Evolutionary conservation across 2,888 invertebrate genomes (phyloP).

Genomic region (Parnassius smintheus): DNA sequence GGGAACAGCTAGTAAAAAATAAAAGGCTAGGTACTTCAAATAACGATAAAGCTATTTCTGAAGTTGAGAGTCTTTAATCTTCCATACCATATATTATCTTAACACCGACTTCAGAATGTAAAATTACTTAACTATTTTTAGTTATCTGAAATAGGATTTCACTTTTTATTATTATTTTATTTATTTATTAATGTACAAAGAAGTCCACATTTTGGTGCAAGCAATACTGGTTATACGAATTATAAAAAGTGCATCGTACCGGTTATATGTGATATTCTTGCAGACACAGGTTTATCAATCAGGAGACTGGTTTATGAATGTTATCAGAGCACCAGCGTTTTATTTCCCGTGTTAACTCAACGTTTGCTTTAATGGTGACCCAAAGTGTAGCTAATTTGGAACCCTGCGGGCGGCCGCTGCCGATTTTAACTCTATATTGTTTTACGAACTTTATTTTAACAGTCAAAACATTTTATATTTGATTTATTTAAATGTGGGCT

Average conservation of each 20-base stretch:
- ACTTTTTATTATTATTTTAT: too few species aligned
- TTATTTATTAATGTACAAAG: too few species aligned
- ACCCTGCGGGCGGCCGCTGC: slow-evolving; percentile 65
- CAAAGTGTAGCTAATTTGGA: slow-evolving; percentile 44
- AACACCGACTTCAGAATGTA: too few species aligned
- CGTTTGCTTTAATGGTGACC: slow-evolving; percentile 54
- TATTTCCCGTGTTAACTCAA: slow-evolving; percentile 46
- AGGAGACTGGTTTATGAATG: slow-evolving; percentile 59
- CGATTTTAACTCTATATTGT: slow-evolving; percentile 54
- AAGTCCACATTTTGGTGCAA: neutral
- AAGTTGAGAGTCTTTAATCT: too few species aligned
- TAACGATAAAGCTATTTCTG: too few species aligned
- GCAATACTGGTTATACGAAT: slow-evolving; percentile 24
- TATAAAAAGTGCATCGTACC: slow-evolving; percentile 52
- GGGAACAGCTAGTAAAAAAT: too few species aligned
- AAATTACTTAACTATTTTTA: too few species aligned
- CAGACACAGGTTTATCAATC: slow-evolving; percentile 56
- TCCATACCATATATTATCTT: too few species aligned
- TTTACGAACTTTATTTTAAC: slow-evolving; percentile 42
- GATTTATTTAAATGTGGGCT: slow-evolving; percentile 8
- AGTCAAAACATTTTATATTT: slow-evolving; percentile 5
- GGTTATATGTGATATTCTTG: slow-evolving; percentile 28
- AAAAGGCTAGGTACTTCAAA: too few species aligned
- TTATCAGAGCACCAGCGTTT: slow-evolving; percentile 42
- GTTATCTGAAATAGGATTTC: too few species aligned